Evolutionary conservation across 2,888 invertebrate species (phyloP), one percentile per base, ranked within the genome.

Genomic region (Mythimna loreyi): DNA sequence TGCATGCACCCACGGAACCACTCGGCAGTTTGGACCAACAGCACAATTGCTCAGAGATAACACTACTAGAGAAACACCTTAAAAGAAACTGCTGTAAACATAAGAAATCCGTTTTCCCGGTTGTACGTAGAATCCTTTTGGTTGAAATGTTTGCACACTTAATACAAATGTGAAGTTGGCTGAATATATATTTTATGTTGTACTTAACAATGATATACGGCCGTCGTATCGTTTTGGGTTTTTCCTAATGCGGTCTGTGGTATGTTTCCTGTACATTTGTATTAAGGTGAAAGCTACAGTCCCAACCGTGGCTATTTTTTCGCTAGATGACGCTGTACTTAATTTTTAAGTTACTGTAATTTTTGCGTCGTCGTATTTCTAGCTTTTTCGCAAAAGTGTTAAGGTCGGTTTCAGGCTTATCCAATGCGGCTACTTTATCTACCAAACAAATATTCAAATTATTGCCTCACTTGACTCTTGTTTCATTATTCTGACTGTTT

Each of bases 121-220:
- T 45, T 55, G 30, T 47, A 65, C 40, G 58, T 25, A 58, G 47
- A 43, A 67, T 25, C 63, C 61, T 61, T 61, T 69, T 64, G 47
- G 63, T 53, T 67, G 52, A 71, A 81, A 65, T 57, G 57, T 67
- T 65, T 45, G 67, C 69, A 11, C 63, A 62, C 73, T 80, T 67
- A 57, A 64, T 45, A 21, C 28, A 58, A 59, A 61, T 45, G 59
- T 28, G 60, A 68, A 78, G 50, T 55, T 65, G 66, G 33, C 28
- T 63, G 64, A 67, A 74, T 72, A 58, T 74, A 62, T 68, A 65
- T 75, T 72, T 78, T 72, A 78, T 64, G 72, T 59, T 25, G 70
- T 57, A 62, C 75, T 74, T 67, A 78, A 61, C 56, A 60, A 66
- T 72, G 69, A 78, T 66, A 57, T 63, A 80, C 43, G 8, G 8